A percentile compares a stretch with the other conserved stretches of the same genome.
These are phyloP conservation scores for Pipistrellus pygmaeus DNA, from an alignment of 2,797 vertebrate species.

Conservation along the genomic window DNA sequence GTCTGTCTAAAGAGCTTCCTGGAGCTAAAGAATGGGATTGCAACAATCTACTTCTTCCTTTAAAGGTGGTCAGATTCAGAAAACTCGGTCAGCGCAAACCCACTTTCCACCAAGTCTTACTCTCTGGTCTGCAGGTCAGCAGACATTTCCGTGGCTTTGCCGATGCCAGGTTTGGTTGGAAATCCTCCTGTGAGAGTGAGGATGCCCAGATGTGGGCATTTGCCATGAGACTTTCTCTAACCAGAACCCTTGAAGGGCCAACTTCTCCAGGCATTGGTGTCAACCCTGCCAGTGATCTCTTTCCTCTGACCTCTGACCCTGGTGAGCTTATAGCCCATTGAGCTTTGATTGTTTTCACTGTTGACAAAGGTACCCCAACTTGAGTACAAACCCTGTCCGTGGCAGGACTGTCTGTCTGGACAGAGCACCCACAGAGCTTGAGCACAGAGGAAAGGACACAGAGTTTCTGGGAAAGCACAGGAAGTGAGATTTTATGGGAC, in stretches of 20 bases:
- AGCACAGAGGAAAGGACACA: not conserved
- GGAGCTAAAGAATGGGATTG: not conserved
- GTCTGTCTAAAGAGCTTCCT: not conserved
- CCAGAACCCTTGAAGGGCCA: not conserved
- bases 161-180: not conserved
- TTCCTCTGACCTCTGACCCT: not conserved
- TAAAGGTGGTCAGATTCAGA: not conserved
- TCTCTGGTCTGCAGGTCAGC: not conserved
- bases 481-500: not conserved
- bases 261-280: not conserved
- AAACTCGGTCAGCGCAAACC: not conserved
- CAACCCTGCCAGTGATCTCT: not conserved
- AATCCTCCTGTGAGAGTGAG: not conserved
- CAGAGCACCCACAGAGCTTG: not conserved
- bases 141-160: not conserved
- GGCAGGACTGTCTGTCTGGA: not conserved
- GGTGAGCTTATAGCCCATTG: not conserved
- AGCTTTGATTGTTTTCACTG: not conserved
- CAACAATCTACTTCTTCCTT: not conserved
- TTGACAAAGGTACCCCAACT: not conserved
- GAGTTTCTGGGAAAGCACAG: too few relatives aligned
- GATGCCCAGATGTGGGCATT: not conserved
- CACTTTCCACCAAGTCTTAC: not conserved
- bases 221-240: not conserved
- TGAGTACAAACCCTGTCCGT: not conserved